Percentiles rank a stretch among this genome's conserved stretches.
Conservation (phyloP, 2,797 vertebrate genomes). For the Nannoperca australis region DNA sequence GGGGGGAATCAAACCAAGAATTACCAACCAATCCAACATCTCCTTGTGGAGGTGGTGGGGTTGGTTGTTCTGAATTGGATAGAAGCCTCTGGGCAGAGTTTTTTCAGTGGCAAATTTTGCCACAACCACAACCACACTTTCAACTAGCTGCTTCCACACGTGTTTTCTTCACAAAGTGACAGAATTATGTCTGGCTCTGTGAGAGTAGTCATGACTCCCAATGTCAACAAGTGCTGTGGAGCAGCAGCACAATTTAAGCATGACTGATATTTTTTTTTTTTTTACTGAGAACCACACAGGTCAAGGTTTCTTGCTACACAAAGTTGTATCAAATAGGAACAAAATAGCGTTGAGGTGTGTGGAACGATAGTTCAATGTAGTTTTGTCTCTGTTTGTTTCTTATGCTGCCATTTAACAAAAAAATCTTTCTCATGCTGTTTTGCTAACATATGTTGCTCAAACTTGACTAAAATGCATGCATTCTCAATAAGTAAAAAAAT, state of each 20-base stretch:
- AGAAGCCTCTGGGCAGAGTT: conserved; percentile 36
- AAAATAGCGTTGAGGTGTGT: not conserved
- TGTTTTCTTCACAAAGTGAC: conserved; percentile 22
- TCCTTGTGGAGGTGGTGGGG: conserved; percentile 16
- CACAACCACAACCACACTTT: conserved; percentile 65
- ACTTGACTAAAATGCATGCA: not conserved
- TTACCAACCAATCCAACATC: not conserved
- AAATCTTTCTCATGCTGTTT: not conserved
- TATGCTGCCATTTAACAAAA: not conserved
- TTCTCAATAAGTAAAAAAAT: not conserved
- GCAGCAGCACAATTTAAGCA: conserved; percentile 27
- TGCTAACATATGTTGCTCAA: not conserved
- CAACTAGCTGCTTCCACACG: conserved; percentile 39
- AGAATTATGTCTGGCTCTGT: conserved; percentile 37
- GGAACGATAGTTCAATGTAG: not conserved
- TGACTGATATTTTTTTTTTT: not conserved
- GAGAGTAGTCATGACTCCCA: conserved; percentile 20
- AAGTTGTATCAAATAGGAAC: not conserved
- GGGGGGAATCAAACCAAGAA: too few relatives aligned
- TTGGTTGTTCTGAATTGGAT: conserved; percentile 38
- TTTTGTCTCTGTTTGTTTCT: not conserved
- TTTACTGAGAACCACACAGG: not conserved
- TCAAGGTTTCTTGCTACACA: not conserved
- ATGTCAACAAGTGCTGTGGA: conserved; percentile 42
- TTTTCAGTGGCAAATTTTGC: conserved; percentile 21